Conservation (phyloP, 2,113 vertebrate species). For the Triplophysa siluroides region DNA sequence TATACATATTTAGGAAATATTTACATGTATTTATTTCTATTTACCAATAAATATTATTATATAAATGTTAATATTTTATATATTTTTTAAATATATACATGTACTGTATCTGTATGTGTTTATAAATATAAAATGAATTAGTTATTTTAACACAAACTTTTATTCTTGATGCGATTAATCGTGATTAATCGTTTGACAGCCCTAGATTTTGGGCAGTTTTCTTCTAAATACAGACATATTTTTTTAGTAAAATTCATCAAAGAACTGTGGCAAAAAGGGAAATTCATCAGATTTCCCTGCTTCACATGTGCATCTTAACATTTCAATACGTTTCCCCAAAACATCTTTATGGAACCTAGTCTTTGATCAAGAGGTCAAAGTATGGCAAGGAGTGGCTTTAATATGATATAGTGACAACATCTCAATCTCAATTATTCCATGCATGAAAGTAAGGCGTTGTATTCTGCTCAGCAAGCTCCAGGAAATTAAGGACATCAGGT, state of each 20-base stretch:
- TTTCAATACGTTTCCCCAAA: conserved; percentile 27
- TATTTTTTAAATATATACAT: too few relatives aligned
- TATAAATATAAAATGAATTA: too few relatives aligned
- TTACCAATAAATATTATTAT: too few relatives aligned
- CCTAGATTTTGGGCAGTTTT: conserved; percentile 15
- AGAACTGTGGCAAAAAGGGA: conserved; percentile 10
- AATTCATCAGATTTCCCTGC: conserved; percentile 19
- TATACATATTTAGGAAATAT: too few relatives aligned
- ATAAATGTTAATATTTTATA: too few relatives aligned
- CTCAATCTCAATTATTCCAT: conserved; percentile 62
- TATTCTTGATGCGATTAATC: too few relatives aligned
- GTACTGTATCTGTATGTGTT: too few relatives aligned
- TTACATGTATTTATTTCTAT: too few relatives aligned
- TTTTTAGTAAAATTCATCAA: not conserved
- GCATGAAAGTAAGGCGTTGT: conserved; percentile 71
- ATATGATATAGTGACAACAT: conserved; percentile 61
- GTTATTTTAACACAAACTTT: too few relatives aligned
- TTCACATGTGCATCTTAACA: not conserved
- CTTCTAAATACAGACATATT: not conserved
- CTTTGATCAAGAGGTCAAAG: conserved; percentile 53
- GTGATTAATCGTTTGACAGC: too few relatives aligned
- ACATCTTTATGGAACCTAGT: conserved; percentile 1
- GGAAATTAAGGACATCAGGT: conserved; percentile 52
- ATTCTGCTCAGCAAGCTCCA: conserved; percentile 66
- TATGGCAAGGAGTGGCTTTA: conserved; percentile 65